These are phyloP conservation scores for Rhyacophila brunnea DNA, from an alignment of 1,140 invertebrate genomes.

Conservation along the genomic window DNA sequence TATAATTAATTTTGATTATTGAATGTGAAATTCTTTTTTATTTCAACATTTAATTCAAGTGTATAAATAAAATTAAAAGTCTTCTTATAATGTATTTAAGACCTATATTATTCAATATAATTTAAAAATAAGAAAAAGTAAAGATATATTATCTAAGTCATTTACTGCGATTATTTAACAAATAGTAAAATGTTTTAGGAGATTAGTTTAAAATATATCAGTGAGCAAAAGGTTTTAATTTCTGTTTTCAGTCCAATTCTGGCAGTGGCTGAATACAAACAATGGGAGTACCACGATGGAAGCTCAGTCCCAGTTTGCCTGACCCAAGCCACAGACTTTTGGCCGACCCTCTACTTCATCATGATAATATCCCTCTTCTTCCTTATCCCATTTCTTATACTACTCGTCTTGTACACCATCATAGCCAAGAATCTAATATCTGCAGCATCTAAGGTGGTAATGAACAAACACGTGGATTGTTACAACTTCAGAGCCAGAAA, in stretches of 20 bases:
- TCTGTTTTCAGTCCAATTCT: conserved; percentile 62
- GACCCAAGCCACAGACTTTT: conserved; percentile 64
- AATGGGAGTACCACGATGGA: conserved; percentile 53
- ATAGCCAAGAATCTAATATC: conserved; percentile 74
- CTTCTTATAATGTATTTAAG: no score
- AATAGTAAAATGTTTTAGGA: no score
- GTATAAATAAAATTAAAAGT: no score
- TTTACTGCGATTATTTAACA: no score
- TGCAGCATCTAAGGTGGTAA: conserved; percentile 59
- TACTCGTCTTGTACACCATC: conserved; percentile 72
- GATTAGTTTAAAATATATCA: no score
- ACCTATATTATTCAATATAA: no score
- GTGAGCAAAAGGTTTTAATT: conserved; percentile 8
- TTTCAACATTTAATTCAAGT: no score
- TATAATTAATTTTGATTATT: no score
- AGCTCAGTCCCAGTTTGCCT: conserved; percentile 61
- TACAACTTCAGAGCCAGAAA: conserved; percentile 62
- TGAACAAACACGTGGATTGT: conserved; percentile 60
- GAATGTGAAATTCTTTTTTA: no score
- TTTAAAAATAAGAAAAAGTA: no score
- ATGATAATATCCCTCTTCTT: conserved; percentile 73
- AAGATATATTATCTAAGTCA: no score
- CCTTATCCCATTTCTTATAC: conserved; percentile 70
- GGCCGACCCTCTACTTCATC: conserved; percentile 72
- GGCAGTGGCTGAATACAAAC: conserved; percentile 61